Evolutionary conservation across 92 coral and sea anemone genomes (phyloP), one percentile per base, ranked within the genome.

Genomic region (Virgularia gustaviana): DNA sequence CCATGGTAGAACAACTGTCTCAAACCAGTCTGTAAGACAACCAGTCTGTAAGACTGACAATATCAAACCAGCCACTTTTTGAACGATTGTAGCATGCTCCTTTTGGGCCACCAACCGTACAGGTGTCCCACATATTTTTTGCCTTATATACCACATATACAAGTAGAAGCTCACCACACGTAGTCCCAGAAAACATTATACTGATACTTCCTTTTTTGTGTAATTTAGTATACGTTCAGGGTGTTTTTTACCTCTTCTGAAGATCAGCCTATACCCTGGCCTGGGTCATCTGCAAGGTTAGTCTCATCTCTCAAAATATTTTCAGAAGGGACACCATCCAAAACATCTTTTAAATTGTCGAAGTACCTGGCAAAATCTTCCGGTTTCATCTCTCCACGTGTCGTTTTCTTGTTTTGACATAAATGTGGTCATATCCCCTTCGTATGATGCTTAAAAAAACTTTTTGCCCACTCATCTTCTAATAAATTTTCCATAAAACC

Each of bases 31-130:
- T n/a, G n/a, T n/a, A n/a, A n/a, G n/a, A n/a, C n/a, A n/a, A n/a
- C 72, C 72, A 65, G 72, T 65, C 72, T 39, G 39, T 43, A 30
- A 65, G 43, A 20, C 16, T 2, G 12, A 42, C 6, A 34, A 55
- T 23, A 12, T 62, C 72, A 43, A 65, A 65, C 72, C 72, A 65
- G n/a, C 72, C 72, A 65, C 72, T 65, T 39, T 65, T 65, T 9
- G 54, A 39, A 65, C 72, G 72, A 18, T 65, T 65, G 44, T n/a
- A 65, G 3, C 72, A 16, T n/a, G 72, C 72, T 20, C 35, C 56
- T 43, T 65, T 41, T n/a, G 72, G 72, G 43, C 72, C 72, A 8
- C 72, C 72, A 65, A 27, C 45, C 3, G 72, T 65, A 53, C 72
- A 65, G 3, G 56, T 65, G 55, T 33, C 27, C 72, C 72, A 65